A percentile compares a stretch with the other conserved stretches of the same genome.
Evolutionary conservation across 2,888 invertebrate genomes (phyloP).

Genomic region (Dicyrtoma fusca): DNA sequence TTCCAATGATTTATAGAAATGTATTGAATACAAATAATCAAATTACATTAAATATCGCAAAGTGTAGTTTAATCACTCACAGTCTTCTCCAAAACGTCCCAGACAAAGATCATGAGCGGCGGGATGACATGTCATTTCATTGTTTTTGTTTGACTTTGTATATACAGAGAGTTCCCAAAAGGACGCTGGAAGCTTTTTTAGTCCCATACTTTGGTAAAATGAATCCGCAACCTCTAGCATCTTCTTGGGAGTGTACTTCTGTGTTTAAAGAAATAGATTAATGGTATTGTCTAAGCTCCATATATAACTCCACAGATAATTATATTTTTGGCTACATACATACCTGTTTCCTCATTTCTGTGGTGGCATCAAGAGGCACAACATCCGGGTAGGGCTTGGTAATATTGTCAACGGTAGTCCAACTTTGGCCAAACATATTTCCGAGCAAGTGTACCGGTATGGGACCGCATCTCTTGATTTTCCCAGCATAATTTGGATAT

Average conservation of each 20-base stretch:
- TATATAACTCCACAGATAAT: no score
- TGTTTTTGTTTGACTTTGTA: neutral
- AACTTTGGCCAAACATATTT: slow-evolving; percentile 81
- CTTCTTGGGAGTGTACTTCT: slow-evolving; percentile 48
- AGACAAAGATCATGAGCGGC: slow-evolving; percentile 19
- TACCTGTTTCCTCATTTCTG: slow-evolving; percentile 69
- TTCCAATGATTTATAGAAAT: neutral
- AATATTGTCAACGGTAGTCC: slow-evolving; percentile 74
- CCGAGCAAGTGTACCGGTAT: slow-evolving; percentile 60
- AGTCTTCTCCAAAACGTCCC: slow-evolving; percentile 17
- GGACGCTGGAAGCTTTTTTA: slow-evolving; percentile 77
- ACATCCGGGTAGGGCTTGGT: slow-evolving; percentile 76
- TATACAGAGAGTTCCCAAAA: slow-evolving; percentile 84
- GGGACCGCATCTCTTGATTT: slow-evolving; percentile 24
- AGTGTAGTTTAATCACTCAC: neutral
- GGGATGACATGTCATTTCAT: slow-evolving; percentile 13
- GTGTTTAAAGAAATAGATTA: no score
- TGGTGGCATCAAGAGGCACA: slow-evolving; percentile 73
- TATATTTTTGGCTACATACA: no score
- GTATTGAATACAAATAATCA: slow-evolving; percentile 3
- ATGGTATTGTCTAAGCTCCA: no score
- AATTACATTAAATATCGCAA: no score
- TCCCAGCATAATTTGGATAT: neutral
- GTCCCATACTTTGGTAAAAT: slow-evolving; percentile 78
- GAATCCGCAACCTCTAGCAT: slow-evolving; percentile 67